Evolutionary conservation across 1,140 invertebrate species (phyloP), one percentile per base, ranked within the genome.

Genomic region (Pteromalus puparum): DNA sequence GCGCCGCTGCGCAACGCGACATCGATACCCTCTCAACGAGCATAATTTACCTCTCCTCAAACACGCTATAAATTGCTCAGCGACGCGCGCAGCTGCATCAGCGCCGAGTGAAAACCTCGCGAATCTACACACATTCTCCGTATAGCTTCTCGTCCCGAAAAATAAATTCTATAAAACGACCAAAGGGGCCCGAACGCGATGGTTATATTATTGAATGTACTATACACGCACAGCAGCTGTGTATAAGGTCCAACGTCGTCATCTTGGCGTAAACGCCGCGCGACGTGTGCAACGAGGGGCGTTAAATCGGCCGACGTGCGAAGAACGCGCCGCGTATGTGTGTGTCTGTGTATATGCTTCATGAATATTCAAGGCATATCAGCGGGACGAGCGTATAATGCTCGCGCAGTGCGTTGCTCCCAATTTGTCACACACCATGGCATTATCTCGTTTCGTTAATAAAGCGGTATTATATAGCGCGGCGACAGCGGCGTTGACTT

Each of bases 401-500:
- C 15, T 10, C n/a, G 18, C 18, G 21, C 26, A 15, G 91, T 90
- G 87, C 91, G 89, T 93, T 92, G 91, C 91, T 93, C 91, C 91
- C 92, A 93, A 93, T 93, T 93, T 93, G 92, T 92, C 91, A 93
- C 92, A 92, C 91, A 92, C 90, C 91, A 89, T 90, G 90, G 91
- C 90, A 93, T 92, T 92, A 93, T 92, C 90, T 90, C 91, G 91
- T 93, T 93, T 91, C 87, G 86, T 89, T 93, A 92, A 93, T 92
- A 92, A 92, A 92, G 90, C 88, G 89, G 89, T 91, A 91, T 91
- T 90, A 90, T 86, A 86, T 87, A 76, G 74, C 86, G 81, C 85
- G 67, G 5, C n/a, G 73, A 74, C 53, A 18, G 34, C 30, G 34
- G 15, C 18, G 6, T 78, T 65, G 48, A 30, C 46, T 65, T 78